phyloP scores from a whole-genome alignment of 2,888 invertebrate species.

The Deroplatys truncata region DNA sequence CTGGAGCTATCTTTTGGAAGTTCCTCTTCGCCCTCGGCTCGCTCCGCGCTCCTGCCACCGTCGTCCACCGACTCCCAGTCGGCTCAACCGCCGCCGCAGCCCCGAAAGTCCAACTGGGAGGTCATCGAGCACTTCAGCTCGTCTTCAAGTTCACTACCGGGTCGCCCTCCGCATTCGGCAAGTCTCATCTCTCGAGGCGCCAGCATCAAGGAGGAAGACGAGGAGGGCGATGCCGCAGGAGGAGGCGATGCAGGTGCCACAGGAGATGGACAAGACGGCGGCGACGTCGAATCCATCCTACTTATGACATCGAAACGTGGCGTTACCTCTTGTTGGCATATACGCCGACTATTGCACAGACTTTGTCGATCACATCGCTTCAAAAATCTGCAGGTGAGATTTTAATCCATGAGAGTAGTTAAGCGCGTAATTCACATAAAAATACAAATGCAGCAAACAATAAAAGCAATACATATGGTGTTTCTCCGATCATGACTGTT shows the following conservation, averaged over 20 bases:
- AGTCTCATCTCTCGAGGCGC: conserved; percentile 48
- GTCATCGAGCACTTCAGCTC: conserved; percentile 82
- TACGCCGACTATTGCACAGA: conserved; percentile 52
- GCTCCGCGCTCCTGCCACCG: conserved; percentile 48
- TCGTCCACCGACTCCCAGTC: conserved; percentile 38
- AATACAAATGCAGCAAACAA: too few species aligned
- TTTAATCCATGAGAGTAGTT: neutral
- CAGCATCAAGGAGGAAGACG: conserved; percentile 36
- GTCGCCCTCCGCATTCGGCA: conserved; percentile 49
- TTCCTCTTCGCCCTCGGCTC: conserved; percentile 39
- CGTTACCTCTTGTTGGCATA: conserved; percentile 33
- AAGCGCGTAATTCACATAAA: too few species aligned
- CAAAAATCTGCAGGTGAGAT: conserved; percentile 70
- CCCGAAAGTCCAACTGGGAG: conserved; percentile 84
- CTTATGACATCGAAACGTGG: conserved; percentile 24
- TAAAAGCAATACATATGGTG: too few species aligned
- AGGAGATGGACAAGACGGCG: conserved; percentile 22
- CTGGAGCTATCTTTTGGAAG: conserved; percentile 13
- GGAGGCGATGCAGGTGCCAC: neutral
- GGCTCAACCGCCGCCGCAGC: conserved; percentile 46
- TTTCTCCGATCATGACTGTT: too few species aligned
- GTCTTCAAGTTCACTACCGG: conserved; percentile 42
- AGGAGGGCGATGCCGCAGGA: conserved; percentile 11
- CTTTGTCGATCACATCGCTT: conserved; percentile 75
- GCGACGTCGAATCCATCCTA: conserved; percentile 29